A percentile compares a stretch with the other conserved stretches of the same genome.
These are phyloP conservation scores for Plebejus argus DNA, from an alignment of 2,888 invertebrate species.

Conservation along the genomic window DNA sequence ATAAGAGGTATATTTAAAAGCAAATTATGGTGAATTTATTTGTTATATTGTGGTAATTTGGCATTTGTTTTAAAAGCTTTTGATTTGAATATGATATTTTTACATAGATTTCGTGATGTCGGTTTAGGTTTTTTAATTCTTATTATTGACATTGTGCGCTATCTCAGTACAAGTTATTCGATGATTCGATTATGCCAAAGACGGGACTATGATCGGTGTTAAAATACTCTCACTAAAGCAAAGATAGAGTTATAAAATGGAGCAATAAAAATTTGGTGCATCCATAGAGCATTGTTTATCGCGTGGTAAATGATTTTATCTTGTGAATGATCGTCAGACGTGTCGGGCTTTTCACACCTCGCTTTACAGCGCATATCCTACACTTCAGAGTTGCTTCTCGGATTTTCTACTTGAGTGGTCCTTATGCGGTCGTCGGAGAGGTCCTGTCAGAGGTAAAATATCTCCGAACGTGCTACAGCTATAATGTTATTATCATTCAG, in stretches of 20 bases:
- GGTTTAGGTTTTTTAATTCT: not conserved
- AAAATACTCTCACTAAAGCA: slow-evolving; percentile 38
- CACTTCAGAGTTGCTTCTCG: not conserved
- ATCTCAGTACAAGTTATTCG: not conserved
- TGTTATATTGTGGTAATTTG: too few relatives aligned
- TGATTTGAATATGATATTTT: not conserved
- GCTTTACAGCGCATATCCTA: slow-evolving; percentile 76
- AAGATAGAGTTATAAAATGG: slow-evolving; percentile 63
- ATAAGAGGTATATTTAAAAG: not conserved
- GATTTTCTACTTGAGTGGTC: not conserved
- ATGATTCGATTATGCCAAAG: not conserved
- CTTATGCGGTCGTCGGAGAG: not conserved
- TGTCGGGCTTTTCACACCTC: slow-evolving; percentile 79
- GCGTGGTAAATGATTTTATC: slow-evolving; percentile 77
- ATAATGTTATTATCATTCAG: slow-evolving; percentile 73
- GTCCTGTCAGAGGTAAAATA: not conserved
- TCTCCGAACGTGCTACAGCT: slow-evolving; percentile 44
- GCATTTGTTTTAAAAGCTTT: not conserved
- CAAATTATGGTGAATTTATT: not conserved
- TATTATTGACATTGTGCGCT: not conserved
- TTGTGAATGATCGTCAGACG: slow-evolving; percentile 78
- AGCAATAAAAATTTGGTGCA: slow-evolving; percentile 58
- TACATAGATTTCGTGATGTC: not conserved
- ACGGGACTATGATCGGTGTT: not conserved
- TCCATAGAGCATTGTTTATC: slow-evolving; percentile 60